These are phyloP conservation scores for Brachycybe producta DNA, from an alignment of 2,888 invertebrate genomes.

Conservation along the genomic window DNA sequence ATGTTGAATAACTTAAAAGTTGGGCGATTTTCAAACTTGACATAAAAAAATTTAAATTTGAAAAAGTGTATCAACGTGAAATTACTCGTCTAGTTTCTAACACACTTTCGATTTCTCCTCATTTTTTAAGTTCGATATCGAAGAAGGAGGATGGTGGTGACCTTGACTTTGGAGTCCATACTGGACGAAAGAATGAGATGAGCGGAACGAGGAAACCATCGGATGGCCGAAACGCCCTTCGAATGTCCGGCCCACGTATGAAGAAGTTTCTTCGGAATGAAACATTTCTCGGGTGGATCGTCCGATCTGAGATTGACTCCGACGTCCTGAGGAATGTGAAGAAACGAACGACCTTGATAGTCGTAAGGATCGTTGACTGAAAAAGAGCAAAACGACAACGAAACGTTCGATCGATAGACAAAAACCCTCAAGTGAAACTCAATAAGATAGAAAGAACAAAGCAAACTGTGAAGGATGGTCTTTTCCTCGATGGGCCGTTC, in stretches of 20 bases:
- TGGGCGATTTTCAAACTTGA: too few species aligned
- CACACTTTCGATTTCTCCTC: too few species aligned
- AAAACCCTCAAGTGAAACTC: too few species aligned
- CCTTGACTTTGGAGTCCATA: conserved; percentile 94
- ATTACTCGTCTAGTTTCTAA: too few species aligned
- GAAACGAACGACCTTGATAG: conserved; percentile 91
- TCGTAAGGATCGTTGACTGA: conserved; percentile 83
- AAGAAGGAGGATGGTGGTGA: conserved; percentile 29
- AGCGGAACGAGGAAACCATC: conserved; percentile 88
- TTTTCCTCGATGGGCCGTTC: conserved; percentile 92
- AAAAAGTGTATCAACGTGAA: too few species aligned
- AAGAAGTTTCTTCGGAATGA: conserved; percentile 87
- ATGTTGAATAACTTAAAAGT: too few species aligned
- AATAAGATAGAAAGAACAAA: conserved; percentile 3
- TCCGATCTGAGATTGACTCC: conserved; percentile 76
- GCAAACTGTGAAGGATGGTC: conserved; percentile 75
- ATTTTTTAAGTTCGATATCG: background rate
- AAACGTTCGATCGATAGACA: background rate
- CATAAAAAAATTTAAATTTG: too few species aligned
- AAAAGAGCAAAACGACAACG: conserved; percentile 25
- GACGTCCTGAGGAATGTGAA: conserved; percentile 83
- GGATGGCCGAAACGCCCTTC: conserved; percentile 85
- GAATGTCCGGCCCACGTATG: conserved; percentile 96
- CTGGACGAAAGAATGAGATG: conserved; percentile 89
- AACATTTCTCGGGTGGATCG: conserved; percentile 86